These are phyloP conservation scores for Zophobas morio DNA, from an alignment of 1,140 invertebrate species.

Conservation along the genomic window DNA sequence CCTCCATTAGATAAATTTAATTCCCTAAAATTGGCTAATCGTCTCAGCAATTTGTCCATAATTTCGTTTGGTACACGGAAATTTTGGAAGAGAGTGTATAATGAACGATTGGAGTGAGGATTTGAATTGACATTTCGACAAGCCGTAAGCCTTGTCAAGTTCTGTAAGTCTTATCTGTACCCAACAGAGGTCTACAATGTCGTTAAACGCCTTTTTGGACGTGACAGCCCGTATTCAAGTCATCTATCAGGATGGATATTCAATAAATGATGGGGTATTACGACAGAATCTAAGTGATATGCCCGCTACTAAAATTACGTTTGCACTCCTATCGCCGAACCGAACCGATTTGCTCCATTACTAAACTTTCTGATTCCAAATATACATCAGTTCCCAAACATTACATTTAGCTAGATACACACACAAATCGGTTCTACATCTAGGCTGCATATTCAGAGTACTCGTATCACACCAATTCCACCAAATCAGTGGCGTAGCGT, in stretches of 20 bases:
- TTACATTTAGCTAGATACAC: no score
- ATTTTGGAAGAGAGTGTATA: slow-evolving; percentile 41
- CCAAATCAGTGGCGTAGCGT: no score
- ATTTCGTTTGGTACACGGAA: slow-evolving; percentile 33
- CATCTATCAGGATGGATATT: slow-evolving; percentile 52
- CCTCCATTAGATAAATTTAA: slow-evolving; percentile 10
- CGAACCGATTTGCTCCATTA: slow-evolving; percentile 30
- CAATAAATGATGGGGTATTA: slow-evolving; percentile 54
- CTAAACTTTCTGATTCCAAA: slow-evolving; percentile 26
- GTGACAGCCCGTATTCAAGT: slow-evolving; percentile 52
- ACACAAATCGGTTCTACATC: no score
- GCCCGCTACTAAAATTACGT: slow-evolving; percentile 44
- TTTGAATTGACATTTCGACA: slow-evolving; percentile 53
- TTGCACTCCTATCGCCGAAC: slow-evolving; percentile 19
- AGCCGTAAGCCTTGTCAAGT: slow-evolving; percentile 50
- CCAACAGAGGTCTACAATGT: slow-evolving; percentile 50
- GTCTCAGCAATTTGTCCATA: slow-evolving; percentile 16
- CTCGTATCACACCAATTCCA: no score
- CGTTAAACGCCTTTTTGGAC: slow-evolving; percentile 52
- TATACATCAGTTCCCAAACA: background rate
- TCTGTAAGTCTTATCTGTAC: slow-evolving; percentile 51
- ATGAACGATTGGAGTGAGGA: slow-evolving; percentile 47
- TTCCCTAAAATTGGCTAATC: slow-evolving; percentile 12
- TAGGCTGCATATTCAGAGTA: no score
- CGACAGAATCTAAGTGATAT: slow-evolving; percentile 46